These are phyloP conservation scores for Thaumetopoea pityocampa DNA, from an alignment of 1,140 invertebrate genomes.

Conservation along the genomic window DNA sequence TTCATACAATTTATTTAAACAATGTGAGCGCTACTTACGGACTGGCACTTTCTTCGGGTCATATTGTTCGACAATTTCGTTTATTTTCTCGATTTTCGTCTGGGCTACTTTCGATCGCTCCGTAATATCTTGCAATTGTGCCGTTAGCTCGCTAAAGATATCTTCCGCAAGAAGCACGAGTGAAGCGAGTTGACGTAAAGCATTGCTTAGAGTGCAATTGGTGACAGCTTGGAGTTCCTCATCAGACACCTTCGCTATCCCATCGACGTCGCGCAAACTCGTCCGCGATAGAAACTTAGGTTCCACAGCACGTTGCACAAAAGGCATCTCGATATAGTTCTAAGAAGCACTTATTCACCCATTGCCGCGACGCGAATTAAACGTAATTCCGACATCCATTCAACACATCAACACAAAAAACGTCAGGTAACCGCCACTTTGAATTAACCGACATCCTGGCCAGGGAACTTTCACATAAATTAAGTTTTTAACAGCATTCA, in stretches of 20 bases:
- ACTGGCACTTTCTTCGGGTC: conserved; percentile 89
- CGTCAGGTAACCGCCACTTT: conserved; percentile 74
- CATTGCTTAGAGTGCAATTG: conserved; percentile 86
- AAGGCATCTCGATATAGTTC: conserved; percentile 79
- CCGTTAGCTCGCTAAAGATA: conserved; percentile 84
- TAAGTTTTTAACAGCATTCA: conserved; percentile 21
- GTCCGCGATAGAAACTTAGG: conserved; percentile 82
- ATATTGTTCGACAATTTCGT: conserved; percentile 78
- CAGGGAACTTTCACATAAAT: conserved; percentile 52
- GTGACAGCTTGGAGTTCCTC: conserved; percentile 85
- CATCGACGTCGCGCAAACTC: conserved; percentile 76
- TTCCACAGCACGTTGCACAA: conserved; percentile 82
- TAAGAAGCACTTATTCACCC: conserved; percentile 57
- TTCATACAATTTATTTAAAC: too few relatives aligned
- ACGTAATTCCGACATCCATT: conserved; percentile 70
- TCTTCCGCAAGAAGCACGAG: conserved; percentile 85
- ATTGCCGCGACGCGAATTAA: conserved; percentile 63
- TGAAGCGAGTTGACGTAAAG: conserved; percentile 86
- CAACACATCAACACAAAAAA: conserved; percentile 73
- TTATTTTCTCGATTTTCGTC: conserved; percentile 78
- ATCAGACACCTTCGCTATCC: conserved; percentile 77
- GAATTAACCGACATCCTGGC: conserved; percentile 73
- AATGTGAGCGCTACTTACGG: conserved; percentile 88
- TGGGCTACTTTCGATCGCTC: conserved; percentile 80
- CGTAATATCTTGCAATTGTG: conserved; percentile 81